Evolutionary conservation across 64 coral and sea anemone genomes (phyloP).

Genomic region (Pocillopora verrucosa): DNA sequence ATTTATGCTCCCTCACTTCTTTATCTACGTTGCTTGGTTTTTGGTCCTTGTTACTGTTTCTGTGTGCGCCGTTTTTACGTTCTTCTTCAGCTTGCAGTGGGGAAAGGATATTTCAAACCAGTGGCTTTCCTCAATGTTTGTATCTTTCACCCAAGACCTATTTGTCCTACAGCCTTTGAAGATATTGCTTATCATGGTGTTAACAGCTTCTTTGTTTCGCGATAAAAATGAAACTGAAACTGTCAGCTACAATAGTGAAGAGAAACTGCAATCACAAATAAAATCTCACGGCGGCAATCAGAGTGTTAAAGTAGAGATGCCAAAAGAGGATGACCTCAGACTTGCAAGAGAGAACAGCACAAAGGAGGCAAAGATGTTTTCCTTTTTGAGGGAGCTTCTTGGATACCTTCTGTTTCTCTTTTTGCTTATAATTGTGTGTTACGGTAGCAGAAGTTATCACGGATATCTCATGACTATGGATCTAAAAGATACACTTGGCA

Average conservation of each 20-base stretch:
- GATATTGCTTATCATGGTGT: slow-evolving; percentile 49
- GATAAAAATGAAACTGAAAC: slow-evolving; percentile 1
- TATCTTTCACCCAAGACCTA: slow-evolving; percentile 79
- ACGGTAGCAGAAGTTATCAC: slow-evolving; percentile 59
- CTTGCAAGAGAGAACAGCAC: slow-evolving; percentile 45
- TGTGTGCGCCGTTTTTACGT: slow-evolving; percentile 53
- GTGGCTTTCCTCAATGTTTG: slow-evolving; percentile 82
- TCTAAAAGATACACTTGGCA: slow-evolving; percentile 33
- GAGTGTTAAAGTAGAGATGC: background rate
- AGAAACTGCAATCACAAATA: background rate
- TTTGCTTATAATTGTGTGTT: slow-evolving; percentile 68
- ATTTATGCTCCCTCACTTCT: slow-evolving; percentile 39
- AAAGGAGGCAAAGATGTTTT: slow-evolving; percentile 70
- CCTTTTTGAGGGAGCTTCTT: slow-evolving; percentile 39
- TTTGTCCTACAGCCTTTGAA: slow-evolving; percentile 79
- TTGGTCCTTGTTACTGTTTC: slow-evolving; percentile 52
- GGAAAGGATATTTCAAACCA: slow-evolving; percentile 66
- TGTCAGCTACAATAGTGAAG: background rate
- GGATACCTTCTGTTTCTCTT: slow-evolving; percentile 46
- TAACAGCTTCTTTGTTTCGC: slow-evolving; percentile 36
- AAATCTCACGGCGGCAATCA: background rate
- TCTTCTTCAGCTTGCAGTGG: slow-evolving; percentile 78
- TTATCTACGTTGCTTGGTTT: slow-evolving; percentile 57
- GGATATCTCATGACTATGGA: slow-evolving; percentile 65
- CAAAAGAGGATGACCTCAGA: slow-evolving; percentile 31